Conservation (phyloP, 2,113 vertebrate genomes). For the Pleuronectes platessa region DNA sequence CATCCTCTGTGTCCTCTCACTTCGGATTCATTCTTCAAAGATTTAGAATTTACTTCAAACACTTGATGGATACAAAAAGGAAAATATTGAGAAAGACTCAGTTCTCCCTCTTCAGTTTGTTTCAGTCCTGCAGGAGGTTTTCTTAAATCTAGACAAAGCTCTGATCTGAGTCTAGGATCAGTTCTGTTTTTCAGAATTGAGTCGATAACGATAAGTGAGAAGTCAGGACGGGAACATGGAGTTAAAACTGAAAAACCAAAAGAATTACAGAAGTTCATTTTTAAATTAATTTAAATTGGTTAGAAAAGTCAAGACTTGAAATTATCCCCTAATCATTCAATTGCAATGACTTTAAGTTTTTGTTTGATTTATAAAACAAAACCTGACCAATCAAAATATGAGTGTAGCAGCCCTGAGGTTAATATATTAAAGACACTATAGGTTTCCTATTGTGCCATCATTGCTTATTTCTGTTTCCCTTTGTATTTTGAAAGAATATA, state of each 20-base stretch:
- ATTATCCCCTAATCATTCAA: too few relatives aligned
- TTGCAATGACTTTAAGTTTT: too few relatives aligned
- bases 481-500: too few relatives aligned
- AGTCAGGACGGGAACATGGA: neutral
- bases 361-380: too few relatives aligned
- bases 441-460: too few relatives aligned
- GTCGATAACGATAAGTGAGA: neutral
- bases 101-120: constrained; percentile 1
- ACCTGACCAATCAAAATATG: too few relatives aligned
- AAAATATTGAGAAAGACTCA: neutral
- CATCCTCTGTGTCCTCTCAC: constrained; percentile 6
- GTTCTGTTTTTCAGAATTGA: neutral
- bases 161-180: constrained; percentile 29
- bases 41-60: constrained; percentile 11
- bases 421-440: too few relatives aligned
- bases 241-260: neutral
- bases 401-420: too few relatives aligned
- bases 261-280: too few relatives aligned
- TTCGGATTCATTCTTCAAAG: constrained; percentile 17
- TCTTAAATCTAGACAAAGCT: constrained; percentile 27
- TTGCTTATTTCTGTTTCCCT: too few relatives aligned
- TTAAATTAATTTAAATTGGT: too few relatives aligned
- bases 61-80: neutral
- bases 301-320: too few relatives aligned
- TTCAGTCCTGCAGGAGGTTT: constrained; percentile 21